Evolutionary conservation across 2,113 vertebrate genomes (phyloP), one percentile per base, ranked within the genome.

Genomic region (Takifugu bimaculatus): DNA sequence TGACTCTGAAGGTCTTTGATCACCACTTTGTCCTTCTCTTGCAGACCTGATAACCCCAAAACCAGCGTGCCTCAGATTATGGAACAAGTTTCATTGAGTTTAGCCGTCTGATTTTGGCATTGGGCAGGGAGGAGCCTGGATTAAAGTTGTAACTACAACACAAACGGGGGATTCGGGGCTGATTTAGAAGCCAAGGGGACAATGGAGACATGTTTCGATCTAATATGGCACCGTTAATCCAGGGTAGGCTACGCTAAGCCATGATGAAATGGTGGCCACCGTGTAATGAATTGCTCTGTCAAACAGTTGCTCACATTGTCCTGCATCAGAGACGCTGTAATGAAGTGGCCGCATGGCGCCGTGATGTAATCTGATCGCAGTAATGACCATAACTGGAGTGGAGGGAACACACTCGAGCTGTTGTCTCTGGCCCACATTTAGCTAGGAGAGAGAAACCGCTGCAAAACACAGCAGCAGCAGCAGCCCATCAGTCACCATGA

Each of bases 101-200:
- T 68, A 20, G 52, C 83, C 86, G 84, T 87, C 82, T 80, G 81
- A 85, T 81, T 82, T 80, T 70, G 77, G 76, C 62, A 65, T 27
- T 47, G 63, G 62, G 56, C 60, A 63, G 51, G 58, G 75, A 50
- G 77, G 52, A 79, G 70, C 53, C 60, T 73, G 72, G 79, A 86
- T 87, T 88, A 84, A 80, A 86, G 74, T 70, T 83, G 79, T 86
- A 74, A 76, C 74, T 57, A 79, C 80, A 77, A 72, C 78, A 81
- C 71, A 82, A 86, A 84, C 70, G 71, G 47, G 35, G 77, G 79
- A 80, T 88, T 68, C 72, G 57, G 53, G 63, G 44, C 56, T 39
- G 57, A 62, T 78, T 85, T 65, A 79, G 77, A 51, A 52, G 60
- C 63, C 62, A 13, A 50, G 27, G 28, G 81, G 66, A 85, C 74